Evolutionary conservation across 1,140 invertebrate genomes (phyloP), one percentile per base, ranked within the genome.

Genomic region (Drosophila parvula): DNA sequence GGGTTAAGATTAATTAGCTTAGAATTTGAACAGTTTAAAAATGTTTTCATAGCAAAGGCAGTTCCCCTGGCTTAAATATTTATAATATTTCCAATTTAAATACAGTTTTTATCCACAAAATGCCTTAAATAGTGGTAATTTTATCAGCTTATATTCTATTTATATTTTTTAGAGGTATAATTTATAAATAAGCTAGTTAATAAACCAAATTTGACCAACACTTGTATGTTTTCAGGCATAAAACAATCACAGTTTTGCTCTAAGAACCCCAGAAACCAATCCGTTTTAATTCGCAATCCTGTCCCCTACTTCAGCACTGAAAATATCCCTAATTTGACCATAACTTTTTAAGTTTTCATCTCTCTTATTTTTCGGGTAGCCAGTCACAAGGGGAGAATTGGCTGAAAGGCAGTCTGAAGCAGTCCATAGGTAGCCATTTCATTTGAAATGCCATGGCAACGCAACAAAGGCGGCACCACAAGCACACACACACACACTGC

Each of bases 401-500:
- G 32, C 47, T 61, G 27, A 51, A 40, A 36, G 36, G 64, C 64
- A 67, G 65, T 28, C 60, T 43, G 34, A n/a, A 48, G 65, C 65
- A 68, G 45, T 50, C 60, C 60, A 36, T 68, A 50, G 65, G 65
- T 69, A 51, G 65, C 47, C 47, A 67, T 67, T 68, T 78, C 77
- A 55, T 68, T 74, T 53, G 45, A 84, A 75, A 65, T 78, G 81
- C 74, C 78, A 84, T 84, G 81, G 82, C 81, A 84, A 69, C 65
- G 65, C 44, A 71, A 70, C 68, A 71, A 70, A 70, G 68, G 65
- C 65, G 45, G 43, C 64, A 48, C 63, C 47, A 38, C 38, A 36
- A 68, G 38, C 55, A 59, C 63, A 65, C 48, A 59, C 63, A 65
- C 48, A 61, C 58, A 34, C 55, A 47, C 40, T 75, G 50, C 50